Evolutionary conservation across 2,113 vertebrate species (phyloP).

Genomic region (Aspiorhynchus laticeps): DNA sequence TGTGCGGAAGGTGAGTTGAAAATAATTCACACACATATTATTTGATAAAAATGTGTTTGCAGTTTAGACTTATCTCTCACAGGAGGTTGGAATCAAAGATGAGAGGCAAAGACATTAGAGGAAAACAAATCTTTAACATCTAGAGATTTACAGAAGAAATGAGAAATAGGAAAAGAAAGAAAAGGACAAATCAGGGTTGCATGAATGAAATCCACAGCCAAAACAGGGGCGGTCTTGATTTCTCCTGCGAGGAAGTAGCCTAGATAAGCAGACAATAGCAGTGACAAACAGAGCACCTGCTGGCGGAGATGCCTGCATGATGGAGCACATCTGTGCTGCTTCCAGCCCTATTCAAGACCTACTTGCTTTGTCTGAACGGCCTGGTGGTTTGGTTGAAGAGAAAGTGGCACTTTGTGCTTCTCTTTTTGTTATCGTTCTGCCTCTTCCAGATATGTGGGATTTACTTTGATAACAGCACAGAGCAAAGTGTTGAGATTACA

Average conservation of each 20-base stretch:
- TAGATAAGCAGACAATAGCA: slow-evolving; percentile 74
- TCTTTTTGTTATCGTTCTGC: slow-evolving; percentile 68
- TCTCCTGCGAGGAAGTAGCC: slow-evolving; percentile 70
- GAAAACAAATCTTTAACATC: slow-evolving; percentile 33
- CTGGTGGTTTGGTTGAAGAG: slow-evolving; percentile 73
- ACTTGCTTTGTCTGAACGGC: slow-evolving; percentile 36
- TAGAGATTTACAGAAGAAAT: slow-evolving; percentile 35
- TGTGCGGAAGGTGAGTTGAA: slow-evolving; percentile 79
- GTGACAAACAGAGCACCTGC: slow-evolving; percentile 71
- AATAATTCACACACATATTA: not conserved
- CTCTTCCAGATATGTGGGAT: slow-evolving; percentile 70
- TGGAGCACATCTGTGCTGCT: slow-evolving; percentile 45
- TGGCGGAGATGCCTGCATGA: slow-evolving; percentile 67
- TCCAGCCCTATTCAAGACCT: not conserved
- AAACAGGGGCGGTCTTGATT: slow-evolving; percentile 71
- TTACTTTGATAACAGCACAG: slow-evolving; percentile 68
- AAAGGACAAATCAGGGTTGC: slow-evolving; percentile 28
- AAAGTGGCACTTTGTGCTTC: slow-evolving; percentile 74
- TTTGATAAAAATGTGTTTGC: not conserved
- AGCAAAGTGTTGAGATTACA: slow-evolving; percentile 66
- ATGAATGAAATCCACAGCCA: slow-evolving; percentile 65
- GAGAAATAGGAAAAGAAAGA: slow-evolving; percentile 10
- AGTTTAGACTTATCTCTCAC: slow-evolving; percentile 6
- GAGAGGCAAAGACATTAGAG: not conserved
- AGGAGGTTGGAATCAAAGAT: not conserved